These are phyloP conservation scores for Leucophenga varia DNA, from an alignment of 1,140 invertebrate genomes.

Conservation along the genomic window DNA sequence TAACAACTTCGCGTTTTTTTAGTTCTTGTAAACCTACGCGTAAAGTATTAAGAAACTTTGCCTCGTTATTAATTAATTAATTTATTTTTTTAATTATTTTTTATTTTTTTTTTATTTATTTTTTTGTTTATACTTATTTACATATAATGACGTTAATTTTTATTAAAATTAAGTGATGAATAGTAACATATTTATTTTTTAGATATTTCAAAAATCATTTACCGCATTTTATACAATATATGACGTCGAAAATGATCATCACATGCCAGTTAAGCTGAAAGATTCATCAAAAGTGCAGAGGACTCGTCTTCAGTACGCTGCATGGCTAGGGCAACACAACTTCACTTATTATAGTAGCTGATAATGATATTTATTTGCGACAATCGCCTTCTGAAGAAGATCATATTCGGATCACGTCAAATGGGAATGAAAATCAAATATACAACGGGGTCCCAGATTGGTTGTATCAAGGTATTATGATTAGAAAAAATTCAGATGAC, in stretches of 20 bases:
- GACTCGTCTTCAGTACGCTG: constrained; percentile 72
- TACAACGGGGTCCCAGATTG: constrained; percentile 93
- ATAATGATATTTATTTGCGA: constrained; percentile 86
- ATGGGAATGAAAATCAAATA: constrained; percentile 71
- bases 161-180: too few relatives aligned
- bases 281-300: constrained; percentile 68
- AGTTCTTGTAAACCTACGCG: too few relatives aligned
- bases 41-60: too few relatives aligned
- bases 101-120: too few relatives aligned
- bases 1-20: too few relatives aligned
- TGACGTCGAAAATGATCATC: constrained; percentile 82
- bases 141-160: too few relatives aligned
- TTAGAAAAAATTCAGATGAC: neutral
- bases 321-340: constrained; percentile 77
- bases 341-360: constrained; percentile 69
- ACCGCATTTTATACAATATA: constrained; percentile 82
- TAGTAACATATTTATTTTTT: constrained; percentile 45
- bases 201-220: constrained; percentile 80
- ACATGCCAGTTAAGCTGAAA: constrained; percentile 74
- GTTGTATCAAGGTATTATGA: constrained; percentile 82
- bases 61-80: too few relatives aligned
- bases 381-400: constrained; percentile 67
- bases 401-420: constrained; percentile 69
- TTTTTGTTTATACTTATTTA: too few relatives aligned
- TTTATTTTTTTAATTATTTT: too few relatives aligned